These are phyloP conservation scores for Trematomus loennbergii DNA, from an alignment of 2,113 vertebrate species.

Conservation along the genomic window DNA sequence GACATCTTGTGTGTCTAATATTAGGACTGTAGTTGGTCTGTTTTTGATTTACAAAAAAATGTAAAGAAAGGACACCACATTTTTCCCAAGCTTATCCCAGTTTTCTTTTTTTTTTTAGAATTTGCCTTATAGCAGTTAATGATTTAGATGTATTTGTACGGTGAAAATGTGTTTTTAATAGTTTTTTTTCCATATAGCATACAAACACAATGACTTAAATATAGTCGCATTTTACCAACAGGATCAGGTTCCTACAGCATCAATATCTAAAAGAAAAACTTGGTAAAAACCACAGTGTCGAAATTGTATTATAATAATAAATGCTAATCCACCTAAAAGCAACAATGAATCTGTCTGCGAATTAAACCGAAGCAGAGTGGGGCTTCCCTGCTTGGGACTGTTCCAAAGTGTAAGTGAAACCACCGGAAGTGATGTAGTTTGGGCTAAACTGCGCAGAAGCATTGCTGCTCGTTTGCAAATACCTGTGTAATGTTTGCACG, in stretches of 20 bases:
- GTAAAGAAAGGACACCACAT: no score
- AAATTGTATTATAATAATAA: background rate
- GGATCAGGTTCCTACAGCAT: no score
- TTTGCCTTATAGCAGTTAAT: background rate
- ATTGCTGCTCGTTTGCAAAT: background rate
- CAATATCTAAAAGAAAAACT: no score
- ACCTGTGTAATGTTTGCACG: background rate
- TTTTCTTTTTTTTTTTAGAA: background rate
- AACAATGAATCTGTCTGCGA: background rate
- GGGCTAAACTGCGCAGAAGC: conserved; percentile 10
- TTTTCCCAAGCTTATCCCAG: background rate
- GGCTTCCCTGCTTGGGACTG: no score
- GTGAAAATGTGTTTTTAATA: background rate
- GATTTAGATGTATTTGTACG: background rate
- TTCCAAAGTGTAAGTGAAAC: no score
- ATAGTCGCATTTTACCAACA: no score
- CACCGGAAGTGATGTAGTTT: conserved; percentile 51
- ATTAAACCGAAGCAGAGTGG: no score
- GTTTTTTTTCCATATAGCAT: no score
- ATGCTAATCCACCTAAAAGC: background rate
- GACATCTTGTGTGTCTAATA: background rate
- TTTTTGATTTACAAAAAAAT: background rate
- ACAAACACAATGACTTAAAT: no score
- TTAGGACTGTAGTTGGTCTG: background rate
- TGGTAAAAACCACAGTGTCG: no score